These are phyloP conservation scores for Synergus laeviventris DNA, from an alignment of 2,888 invertebrate genomes.

Conservation along the genomic window DNA sequence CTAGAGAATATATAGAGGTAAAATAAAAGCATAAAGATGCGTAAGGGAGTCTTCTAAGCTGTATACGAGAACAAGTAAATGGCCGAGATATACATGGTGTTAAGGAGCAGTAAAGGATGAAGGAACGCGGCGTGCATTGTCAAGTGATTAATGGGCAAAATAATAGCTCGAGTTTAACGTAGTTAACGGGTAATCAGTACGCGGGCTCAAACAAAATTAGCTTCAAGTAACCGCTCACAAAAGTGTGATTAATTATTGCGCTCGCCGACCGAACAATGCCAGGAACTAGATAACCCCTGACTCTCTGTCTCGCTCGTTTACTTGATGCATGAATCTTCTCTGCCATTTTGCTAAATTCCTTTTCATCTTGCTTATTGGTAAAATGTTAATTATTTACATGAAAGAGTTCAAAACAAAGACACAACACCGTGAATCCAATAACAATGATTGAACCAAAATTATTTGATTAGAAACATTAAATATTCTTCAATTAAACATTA, in stretches of 20 bases:
- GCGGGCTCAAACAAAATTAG: conserved; percentile 61
- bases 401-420: too few relatives aligned
- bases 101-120: conserved; percentile 43
- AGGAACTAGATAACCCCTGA: conserved; percentile 23
- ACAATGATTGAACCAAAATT: too few relatives aligned
- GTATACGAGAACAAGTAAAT: background rate
- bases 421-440: too few relatives aligned
- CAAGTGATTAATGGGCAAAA: conserved; percentile 60
- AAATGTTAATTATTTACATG: background rate
- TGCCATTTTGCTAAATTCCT: background rate
- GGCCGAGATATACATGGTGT: background rate
- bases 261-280: conserved; percentile 38
- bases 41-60: background rate
- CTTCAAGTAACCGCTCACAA: conserved; percentile 57
- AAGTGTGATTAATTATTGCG: conserved; percentile 64
- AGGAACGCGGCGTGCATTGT: conserved; percentile 50
- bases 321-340: background rate
- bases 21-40: background rate
- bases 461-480: too few relatives aligned
- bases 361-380: background rate
- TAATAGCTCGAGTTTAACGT: conserved; percentile 63
- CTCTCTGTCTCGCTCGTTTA: conserved; percentile 25
- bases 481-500: too few relatives aligned
- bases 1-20: background rate
- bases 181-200: conserved; percentile 61